Evolutionary conservation across 2,888 invertebrate genomes (phyloP).

Genomic region (Euspilapteryx auroguttella): DNA sequence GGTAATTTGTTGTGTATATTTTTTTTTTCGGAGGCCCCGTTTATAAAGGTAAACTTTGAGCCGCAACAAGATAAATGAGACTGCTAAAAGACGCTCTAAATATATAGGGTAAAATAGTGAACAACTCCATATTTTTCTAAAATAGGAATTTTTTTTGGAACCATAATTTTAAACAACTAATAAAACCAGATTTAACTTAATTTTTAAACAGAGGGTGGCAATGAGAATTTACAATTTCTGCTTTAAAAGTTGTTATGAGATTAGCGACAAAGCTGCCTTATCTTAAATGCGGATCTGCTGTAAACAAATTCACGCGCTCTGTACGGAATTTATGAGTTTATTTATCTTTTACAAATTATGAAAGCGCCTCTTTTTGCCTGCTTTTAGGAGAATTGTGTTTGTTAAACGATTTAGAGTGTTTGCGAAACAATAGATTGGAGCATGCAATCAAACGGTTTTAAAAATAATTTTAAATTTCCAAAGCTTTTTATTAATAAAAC

Average conservation of each 20-base stretch:
- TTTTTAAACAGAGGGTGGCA: too few relatives aligned
- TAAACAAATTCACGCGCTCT: slow-evolving; percentile 57
- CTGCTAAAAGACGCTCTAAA: too few relatives aligned
- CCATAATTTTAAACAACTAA: too few relatives aligned
- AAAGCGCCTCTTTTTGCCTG: slow-evolving; percentile 43
- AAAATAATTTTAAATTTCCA: neutral
- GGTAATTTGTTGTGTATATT: slow-evolving; percentile 59
- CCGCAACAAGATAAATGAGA: too few relatives aligned
- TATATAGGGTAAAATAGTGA: too few relatives aligned
- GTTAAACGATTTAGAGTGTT: neutral
- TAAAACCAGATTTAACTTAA: too few relatives aligned
- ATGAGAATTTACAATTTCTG: slow-evolving; percentile 49
- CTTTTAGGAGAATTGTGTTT: neutral
- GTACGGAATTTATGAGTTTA: slow-evolving; percentile 57
- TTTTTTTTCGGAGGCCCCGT: slow-evolving; percentile 14
- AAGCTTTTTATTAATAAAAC: neutral
- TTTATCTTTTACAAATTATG: slow-evolving; percentile 64
- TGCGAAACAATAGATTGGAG: neutral
- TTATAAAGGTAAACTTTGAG: slow-evolving; percentile 26
- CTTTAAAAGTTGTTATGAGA: slow-evolving; percentile 55
- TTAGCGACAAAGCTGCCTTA: slow-evolving; percentile 55
- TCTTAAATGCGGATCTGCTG: slow-evolving; percentile 60
- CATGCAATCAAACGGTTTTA: neutral
- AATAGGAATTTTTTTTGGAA: too few relatives aligned
- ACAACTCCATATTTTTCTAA: too few relatives aligned